Percentiles rank a stretch among this genome's conserved stretches.
Conservation (phyloP, 2,113 vertebrate species). For the Strigops habroptila region DNA sequence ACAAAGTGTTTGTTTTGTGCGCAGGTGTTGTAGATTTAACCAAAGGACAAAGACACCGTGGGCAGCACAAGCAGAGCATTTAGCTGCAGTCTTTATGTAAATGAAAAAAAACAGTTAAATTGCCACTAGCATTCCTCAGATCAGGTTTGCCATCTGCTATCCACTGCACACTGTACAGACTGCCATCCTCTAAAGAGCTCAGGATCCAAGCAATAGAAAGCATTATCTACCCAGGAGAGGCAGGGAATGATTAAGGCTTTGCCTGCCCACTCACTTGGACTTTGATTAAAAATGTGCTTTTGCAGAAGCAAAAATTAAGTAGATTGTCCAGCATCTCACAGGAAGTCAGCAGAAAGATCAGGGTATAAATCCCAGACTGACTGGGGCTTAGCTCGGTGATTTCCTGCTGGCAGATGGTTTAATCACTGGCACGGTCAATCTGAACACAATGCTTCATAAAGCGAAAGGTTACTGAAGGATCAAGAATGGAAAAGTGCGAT, state of each 20-base stretch:
- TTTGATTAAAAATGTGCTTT: conserved; percentile 8
- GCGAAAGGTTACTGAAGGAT: background rate
- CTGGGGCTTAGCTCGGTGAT: background rate
- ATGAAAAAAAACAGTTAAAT: background rate
- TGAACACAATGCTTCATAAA: background rate
- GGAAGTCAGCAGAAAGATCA: background rate
- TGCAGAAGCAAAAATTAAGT: background rate
- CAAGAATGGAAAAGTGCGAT: background rate
- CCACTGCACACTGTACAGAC: background rate
- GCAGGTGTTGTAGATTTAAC: background rate
- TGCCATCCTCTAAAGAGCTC: background rate
- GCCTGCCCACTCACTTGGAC: background rate
- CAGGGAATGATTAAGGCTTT: background rate
- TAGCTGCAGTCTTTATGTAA: background rate
- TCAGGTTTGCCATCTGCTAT: background rate
- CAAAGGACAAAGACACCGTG: background rate
- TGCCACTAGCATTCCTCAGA: background rate
- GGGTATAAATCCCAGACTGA: background rate
- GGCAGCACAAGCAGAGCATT: background rate
- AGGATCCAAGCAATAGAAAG: background rate
- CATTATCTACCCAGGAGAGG: background rate
- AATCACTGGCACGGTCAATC: background rate
- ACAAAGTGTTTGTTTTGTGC: background rate
- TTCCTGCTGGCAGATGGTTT: background rate
- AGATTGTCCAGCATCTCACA: background rate